Evolutionary conservation across 2,797 vertebrate genomes (phyloP), one percentile per base, ranked within the genome.

Genomic region (Phylloscopus collybita): DNA sequence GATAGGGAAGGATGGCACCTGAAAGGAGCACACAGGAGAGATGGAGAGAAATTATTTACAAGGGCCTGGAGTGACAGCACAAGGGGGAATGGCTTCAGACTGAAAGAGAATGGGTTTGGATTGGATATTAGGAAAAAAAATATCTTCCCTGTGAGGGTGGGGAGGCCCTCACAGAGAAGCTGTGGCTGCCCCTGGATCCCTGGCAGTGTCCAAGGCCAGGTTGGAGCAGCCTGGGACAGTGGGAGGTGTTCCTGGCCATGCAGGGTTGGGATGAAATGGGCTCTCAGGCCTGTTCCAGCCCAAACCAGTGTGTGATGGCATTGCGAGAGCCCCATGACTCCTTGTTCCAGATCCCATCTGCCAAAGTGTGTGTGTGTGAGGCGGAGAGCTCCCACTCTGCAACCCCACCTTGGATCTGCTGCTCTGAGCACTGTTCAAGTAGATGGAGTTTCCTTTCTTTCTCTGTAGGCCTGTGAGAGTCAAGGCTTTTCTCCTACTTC

Each of bases 271-370:
- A 44, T 22, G 27, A 5, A 34, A 19, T 20, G 36, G 7, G 5
- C 0, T 57, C 50, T 20, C n/a, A n/a, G 47, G 26, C 5, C 18
- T 10, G 3, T 19, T 29, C 44, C 59, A 87, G 5, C 44, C 59
- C 27, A 50, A 62, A 13, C 5, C 36, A 18, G 18, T 18, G 25
- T 11, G 1, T 27, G 57, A 5, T 32, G 36, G 12, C 50, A 12
- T 0, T 6, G 29, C 6, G 8, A 54, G 22, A 62, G 10, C 49
- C 18, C 5, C 34, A 1, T 2, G 1, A 1, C 2, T 32, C 64
- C 22, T 21, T 13, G 2, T 22, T 29, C 19, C 19, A 47, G 16
- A 3, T 59, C 19, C 29, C 18, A 13, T 12, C 47, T 45, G 3
- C 6, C 20, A 1, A 25, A 32, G 4, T 1, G 3, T 23, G 27